Evolutionary conservation across 2,797 vertebrate species (phyloP).

Genomic region (Esox lucius): DNA sequence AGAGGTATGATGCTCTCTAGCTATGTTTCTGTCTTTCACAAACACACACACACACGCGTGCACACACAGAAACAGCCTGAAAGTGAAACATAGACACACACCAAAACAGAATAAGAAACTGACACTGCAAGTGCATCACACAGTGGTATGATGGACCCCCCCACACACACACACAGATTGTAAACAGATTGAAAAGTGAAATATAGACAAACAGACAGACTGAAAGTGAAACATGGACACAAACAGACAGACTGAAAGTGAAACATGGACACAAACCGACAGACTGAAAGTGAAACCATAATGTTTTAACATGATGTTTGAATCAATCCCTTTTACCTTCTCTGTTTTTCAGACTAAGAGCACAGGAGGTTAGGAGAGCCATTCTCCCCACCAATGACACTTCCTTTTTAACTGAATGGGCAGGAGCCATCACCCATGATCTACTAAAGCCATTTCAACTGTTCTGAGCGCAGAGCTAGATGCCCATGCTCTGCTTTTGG

Average conservation of each 20-base stretch:
- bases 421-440: constrained; percentile 12
- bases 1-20: too few relatives aligned
- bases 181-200: too few relatives aligned
- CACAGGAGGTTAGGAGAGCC: constrained; percentile 48
- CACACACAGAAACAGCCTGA: too few relatives aligned
- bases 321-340: neutral
- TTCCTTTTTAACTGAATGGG: constrained; percentile 8
- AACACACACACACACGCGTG: neutral
- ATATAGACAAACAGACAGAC: too few relatives aligned
- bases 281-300: neutral
- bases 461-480: neutral
- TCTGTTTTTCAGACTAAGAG: constrained; percentile 59
- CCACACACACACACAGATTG: too few relatives aligned
- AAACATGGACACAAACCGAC: neutral
- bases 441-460: neutral
- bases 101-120: too few relatives aligned
- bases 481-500: too few relatives aligned
- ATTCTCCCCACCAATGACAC: constrained; percentile 11
- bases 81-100: too few relatives aligned
- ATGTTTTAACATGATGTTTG: neutral
- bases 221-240: too few relatives aligned
- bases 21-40: neutral
- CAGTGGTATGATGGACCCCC: too few relatives aligned
- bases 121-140: too few relatives aligned
- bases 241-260: too few relatives aligned